Evolutionary conservation across 2,888 invertebrate species (phyloP).

Genomic region (Tanytarsus gracilentus): DNA sequence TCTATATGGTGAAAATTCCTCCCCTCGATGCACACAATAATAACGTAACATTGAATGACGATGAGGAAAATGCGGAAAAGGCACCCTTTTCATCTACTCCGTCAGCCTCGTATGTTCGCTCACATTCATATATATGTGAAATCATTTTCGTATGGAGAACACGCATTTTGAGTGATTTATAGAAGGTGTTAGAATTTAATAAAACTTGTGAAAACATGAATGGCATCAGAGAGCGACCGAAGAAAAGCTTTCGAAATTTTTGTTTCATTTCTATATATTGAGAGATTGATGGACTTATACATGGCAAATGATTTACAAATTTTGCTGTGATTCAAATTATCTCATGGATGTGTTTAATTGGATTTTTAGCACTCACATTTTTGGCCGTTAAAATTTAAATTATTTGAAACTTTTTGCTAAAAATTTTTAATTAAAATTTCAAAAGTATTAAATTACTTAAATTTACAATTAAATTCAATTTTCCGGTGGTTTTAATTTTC

Average conservation of each 20-base stretch:
- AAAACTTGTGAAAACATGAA: constrained; percentile 26
- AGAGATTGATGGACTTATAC: constrained; percentile 5
- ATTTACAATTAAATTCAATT: no score
- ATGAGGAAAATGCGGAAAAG: constrained; percentile 9
- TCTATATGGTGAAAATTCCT: neutral
- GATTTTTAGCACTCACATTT: no score
- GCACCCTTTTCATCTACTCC: neutral
- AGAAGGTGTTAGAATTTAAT: constrained; percentile 29
- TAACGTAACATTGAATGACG: neutral
- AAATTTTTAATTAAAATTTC: no score
- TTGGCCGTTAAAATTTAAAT: no score
- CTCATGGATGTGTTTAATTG: no score
- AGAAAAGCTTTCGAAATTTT: neutral
- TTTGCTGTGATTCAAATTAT: neutral
- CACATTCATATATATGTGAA: neutral
- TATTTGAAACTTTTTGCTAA: no score
- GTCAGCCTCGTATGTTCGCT: neutral
- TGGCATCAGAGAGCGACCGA: constrained; percentile 5
- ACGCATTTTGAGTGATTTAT: constrained; percentile 28
- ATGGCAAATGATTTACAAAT: neutral
- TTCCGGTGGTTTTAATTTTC: no score
- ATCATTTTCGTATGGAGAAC: neutral
- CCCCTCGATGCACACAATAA: neutral
- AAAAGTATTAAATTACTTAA: no score
- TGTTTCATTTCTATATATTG: neutral